These are phyloP conservation scores for Drosophila parvula DNA, from an alignment of 1,140 invertebrate species.

Conservation along the genomic window DNA sequence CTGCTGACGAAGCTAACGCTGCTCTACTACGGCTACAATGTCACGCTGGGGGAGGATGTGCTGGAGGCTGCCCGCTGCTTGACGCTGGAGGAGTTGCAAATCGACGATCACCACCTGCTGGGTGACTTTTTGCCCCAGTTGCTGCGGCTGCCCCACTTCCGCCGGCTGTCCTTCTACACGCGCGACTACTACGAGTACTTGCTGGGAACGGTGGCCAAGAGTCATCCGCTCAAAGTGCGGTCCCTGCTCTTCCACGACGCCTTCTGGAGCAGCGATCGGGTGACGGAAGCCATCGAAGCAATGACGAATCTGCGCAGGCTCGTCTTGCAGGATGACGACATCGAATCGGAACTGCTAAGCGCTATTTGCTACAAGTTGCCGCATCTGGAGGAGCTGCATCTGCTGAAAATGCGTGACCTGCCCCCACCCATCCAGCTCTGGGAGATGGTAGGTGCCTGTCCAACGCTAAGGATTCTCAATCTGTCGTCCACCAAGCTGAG, in stretches of 20 bases:
- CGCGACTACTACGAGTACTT: slow-evolving; percentile 54
- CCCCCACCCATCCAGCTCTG: slow-evolving; percentile 46
- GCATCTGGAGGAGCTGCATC: slow-evolving; percentile 52
- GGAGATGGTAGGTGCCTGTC: slow-evolving; percentile 27
- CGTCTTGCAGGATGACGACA: slow-evolving; percentile 58
- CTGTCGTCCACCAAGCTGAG: slow-evolving; percentile 33
- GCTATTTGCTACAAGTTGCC: slow-evolving; percentile 27
- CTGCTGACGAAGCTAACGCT: slow-evolving; percentile 55
- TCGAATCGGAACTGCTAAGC: slow-evolving; percentile 33
- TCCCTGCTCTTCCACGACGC: slow-evolving; percentile 59
- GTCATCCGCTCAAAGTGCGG: slow-evolving; percentile 23
- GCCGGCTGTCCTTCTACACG: slow-evolving; percentile 53
- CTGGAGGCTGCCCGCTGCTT: slow-evolving; percentile 13
- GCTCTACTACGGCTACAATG: slow-evolving; percentile 58
- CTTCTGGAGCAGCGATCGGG: slow-evolving; percentile 49
- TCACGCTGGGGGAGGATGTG: slow-evolving; percentile 17
- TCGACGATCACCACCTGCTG: slow-evolving; percentile 65
- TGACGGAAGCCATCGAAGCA: slow-evolving; percentile 5
- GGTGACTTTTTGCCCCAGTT: slow-evolving; percentile 37
- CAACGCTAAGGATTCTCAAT: slow-evolving; percentile 28
- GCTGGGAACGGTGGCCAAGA: slow-evolving; percentile 19
- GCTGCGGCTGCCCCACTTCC: slow-evolving; percentile 35
- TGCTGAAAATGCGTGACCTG: slow-evolving; percentile 53
- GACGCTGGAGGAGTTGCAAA: slow-evolving; percentile 52
- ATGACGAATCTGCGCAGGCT: slow-evolving; percentile 55